Conservation (phyloP, 2,797 vertebrate genomes). For the Falco columbarius region DNA sequence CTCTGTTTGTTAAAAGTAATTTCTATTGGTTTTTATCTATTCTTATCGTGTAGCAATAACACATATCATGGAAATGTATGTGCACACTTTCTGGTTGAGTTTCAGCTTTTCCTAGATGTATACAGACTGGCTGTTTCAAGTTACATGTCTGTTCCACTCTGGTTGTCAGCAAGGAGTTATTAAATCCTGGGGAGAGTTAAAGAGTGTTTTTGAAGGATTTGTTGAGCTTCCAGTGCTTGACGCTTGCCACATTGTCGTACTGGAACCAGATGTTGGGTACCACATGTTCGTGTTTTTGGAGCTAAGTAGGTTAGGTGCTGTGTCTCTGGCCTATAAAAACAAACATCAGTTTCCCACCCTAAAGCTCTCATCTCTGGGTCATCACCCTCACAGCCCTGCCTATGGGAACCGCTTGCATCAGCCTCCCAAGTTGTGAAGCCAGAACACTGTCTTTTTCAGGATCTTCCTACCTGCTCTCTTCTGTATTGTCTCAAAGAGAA, state of each 20-base stretch:
- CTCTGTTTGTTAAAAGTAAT: not conserved
- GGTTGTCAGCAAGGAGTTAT: not conserved
- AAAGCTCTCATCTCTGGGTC: not conserved
- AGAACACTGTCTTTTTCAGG: not conserved
- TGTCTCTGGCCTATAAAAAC: not conserved
- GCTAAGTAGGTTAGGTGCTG: not conserved
- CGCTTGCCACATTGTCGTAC: not conserved
- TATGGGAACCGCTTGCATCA: not conserved
- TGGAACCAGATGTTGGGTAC: slow-evolving; percentile 21
- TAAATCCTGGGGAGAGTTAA: not conserved
- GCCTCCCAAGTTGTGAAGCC: not conserved
- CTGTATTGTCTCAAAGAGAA: not conserved
- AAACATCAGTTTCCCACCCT: not conserved
- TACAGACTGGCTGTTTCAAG: not conserved
- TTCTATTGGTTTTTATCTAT: not conserved
- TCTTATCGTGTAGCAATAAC: not conserved
- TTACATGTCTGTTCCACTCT: not conserved
- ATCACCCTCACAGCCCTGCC: not conserved
- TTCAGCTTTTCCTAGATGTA: slow-evolving; percentile 22
- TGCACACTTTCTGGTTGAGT: not conserved
- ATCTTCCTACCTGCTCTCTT: not conserved
- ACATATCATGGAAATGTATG: not conserved
- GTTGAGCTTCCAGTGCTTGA: slow-evolving; percentile 44
- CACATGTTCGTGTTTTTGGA: not conserved
- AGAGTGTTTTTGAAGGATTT: slow-evolving; percentile 29